A percentile compares a stretch with the other conserved stretches of the same genome.
phyloP scores from a whole-genome alignment of 1,140 invertebrate genomes.

The Harlomillsia oculata region DNA sequence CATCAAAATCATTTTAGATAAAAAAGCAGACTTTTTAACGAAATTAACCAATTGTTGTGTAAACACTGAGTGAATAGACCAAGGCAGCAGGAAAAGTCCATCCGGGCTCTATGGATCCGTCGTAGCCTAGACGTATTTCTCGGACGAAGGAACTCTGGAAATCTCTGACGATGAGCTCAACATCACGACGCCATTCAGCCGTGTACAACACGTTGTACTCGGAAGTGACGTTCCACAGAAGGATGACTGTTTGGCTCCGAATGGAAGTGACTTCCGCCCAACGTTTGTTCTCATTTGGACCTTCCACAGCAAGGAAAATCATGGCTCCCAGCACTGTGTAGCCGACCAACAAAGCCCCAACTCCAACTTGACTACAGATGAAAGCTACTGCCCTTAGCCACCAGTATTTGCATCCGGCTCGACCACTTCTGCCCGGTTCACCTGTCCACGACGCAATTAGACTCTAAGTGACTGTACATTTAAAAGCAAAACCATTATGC shows the following conservation, averaged over 20 bases:
- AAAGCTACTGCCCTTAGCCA: constrained; percentile 45
- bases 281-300: constrained; percentile 40
- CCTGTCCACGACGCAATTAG: not conserved
- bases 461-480: no score
- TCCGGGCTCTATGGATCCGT: constrained; percentile 41
- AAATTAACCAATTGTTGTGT: constrained; percentile 55
- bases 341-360: constrained; percentile 48
- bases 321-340: constrained; percentile 55
- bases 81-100: constrained; percentile 49
- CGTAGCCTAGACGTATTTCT: constrained; percentile 43
- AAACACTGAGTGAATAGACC: constrained; percentile 53
- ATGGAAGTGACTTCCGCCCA: constrained; percentile 37
- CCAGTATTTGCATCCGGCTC: constrained; percentile 37
- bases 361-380: constrained; percentile 50
- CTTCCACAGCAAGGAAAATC: constrained; percentile 49
- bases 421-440: not conserved
- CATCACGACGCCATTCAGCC: constrained; percentile 44
- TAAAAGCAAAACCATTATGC: no score
- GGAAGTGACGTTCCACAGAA: constrained; percentile 44
- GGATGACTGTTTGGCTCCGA: constrained; percentile 31
- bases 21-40: no score
- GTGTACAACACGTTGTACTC: constrained; percentile 45
- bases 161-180: constrained; percentile 41
- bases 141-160: constrained; percentile 44
- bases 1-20: no score